Base-by-base conservation (phyloP, 2,888 invertebrate species). In the Dilophus febrilis region DNA sequence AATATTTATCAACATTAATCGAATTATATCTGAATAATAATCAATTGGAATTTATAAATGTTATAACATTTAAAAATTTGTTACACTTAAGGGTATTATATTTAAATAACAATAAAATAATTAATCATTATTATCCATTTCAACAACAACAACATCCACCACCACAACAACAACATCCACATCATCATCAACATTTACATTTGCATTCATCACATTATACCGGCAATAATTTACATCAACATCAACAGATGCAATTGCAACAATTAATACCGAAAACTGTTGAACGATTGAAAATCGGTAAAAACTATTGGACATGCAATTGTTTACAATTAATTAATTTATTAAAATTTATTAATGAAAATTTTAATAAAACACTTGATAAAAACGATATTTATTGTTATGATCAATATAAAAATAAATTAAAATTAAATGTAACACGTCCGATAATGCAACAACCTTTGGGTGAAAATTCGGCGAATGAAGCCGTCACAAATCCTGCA, bases 291-390 rank as follows among this genome's bases (percentile, higher is more conserved):
- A 51, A 51, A 1, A 66, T 90, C 46, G 82, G 84, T 10, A 74
- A 79, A 49, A 91, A 91, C 63, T 74, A 76, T 44, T 91, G 90
- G 90, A 83, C 82, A 42, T 91, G 91, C 57, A 79, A 86, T 52
- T 91, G 91, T 64, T 81, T 84, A 59, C 88, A 85, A 64, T 70
- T 90, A 48, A 84, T 85, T 63, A 82, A 83, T 51, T 67, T 87
- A 48, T 83, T 85, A 45, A 69, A 77, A 44, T 88, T 85, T 73
- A 75, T 87, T 48, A 77, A 77, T 18, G 84, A 85, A 56, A 84
- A 84, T 58, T 77, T 71, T 79, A 56, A 83, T n/a, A n/a, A n/a
- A n/a, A 22, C 22, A 86, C 59, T 74, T 78, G 48, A 73, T n/a
- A n/a, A 74, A 52, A 22, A 22, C 8, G 83, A 84, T 53, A 76